Conservation (phyloP, 2,888 invertebrate species). For the Ennomos erosarius region DNA sequence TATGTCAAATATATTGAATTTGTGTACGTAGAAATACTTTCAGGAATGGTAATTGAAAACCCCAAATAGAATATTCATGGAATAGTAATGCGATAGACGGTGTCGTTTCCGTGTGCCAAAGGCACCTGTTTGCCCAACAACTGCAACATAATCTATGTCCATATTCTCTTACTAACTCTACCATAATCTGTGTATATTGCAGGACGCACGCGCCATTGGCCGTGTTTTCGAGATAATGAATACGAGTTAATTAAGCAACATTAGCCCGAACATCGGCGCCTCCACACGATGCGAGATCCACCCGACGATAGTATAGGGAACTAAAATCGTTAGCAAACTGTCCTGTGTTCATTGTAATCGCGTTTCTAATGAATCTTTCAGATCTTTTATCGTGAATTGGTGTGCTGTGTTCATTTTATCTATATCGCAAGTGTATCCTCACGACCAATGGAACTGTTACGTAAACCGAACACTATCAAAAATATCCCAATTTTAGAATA, state of each 20-base stretch:
- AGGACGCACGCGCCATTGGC: constrained; percentile 62
- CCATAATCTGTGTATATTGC: constrained; percentile 54
- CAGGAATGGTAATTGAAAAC: constrained; percentile 33
- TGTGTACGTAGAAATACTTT: background rate
- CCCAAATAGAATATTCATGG: constrained; percentile 38
- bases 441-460: constrained; percentile 9
- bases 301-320: constrained; percentile 62
- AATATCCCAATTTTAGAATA: too few relatives aligned
- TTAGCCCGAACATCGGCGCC: constrained; percentile 78
- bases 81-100: constrained; percentile 43
- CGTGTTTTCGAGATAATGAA: constrained; percentile 73
- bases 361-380: constrained; percentile 25
- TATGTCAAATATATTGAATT: too few relatives aligned
- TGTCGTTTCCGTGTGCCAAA: constrained; percentile 35
- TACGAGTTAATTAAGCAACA: constrained; percentile 83
- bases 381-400: constrained; percentile 26
- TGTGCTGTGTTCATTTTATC: constrained; percentile 3
- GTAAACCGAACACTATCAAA: too few relatives aligned
- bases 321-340: constrained; percentile 60
- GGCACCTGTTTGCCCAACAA: constrained; percentile 24
- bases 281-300: constrained; percentile 78
- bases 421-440: constrained; percentile 6
- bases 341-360: constrained; percentile 44
- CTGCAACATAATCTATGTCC: constrained; percentile 9
- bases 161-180: constrained; percentile 18